Evolutionary conservation across 2,888 invertebrate species (phyloP).

Genomic region (Drosophila austrosaltans): DNA sequence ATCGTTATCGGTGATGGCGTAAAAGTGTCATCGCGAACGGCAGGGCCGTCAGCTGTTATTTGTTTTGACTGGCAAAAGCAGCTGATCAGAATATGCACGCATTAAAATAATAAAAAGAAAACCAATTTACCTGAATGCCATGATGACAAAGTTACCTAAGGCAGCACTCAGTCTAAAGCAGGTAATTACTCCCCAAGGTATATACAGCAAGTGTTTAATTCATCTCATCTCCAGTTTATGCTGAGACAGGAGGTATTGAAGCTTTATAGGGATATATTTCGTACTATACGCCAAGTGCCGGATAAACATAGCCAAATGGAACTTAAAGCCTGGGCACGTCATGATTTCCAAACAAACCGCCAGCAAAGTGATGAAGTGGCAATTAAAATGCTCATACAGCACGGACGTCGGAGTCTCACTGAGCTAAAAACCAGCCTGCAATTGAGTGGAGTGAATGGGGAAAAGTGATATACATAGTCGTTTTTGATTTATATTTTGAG

Average conservation of each 20-base stretch:
- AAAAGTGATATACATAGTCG: conserved; percentile 36
- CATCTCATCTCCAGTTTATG: conserved; percentile 87
- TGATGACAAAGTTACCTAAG: conserved; percentile 83
- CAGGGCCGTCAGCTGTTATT: conserved; percentile 53
- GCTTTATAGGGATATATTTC: conserved; percentile 89
- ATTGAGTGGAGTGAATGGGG: conserved; percentile 83
- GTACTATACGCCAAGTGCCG: conserved; percentile 87
- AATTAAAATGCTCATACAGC: conserved; percentile 88
- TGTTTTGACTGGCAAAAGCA: conserved; percentile 23
- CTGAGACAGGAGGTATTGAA: conserved; percentile 90
- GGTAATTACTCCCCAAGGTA: conserved; percentile 80
- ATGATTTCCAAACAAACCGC: conserved; percentile 89
- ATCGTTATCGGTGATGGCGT: background rate
- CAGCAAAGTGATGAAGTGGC: conserved; percentile 89
- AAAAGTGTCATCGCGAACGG: background rate
- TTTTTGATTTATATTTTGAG: conserved; percentile 63
- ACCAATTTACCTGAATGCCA: conserved; percentile 17
- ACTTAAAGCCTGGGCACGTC: conserved; percentile 88
- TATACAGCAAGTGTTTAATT: background rate
- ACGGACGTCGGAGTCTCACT: conserved; percentile 88
- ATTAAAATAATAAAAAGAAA: background rate
- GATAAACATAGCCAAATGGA: conserved; percentile 87
- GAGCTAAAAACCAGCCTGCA: conserved; percentile 88
- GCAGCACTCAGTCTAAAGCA: conserved; percentile 86
- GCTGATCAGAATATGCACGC: conserved; percentile 12